Percentiles rank a stretch among this genome's conserved stretches.
phyloP scores from a whole-genome alignment of 1,140 invertebrate genomes.

The Meloidogyne floridensis region DNA sequence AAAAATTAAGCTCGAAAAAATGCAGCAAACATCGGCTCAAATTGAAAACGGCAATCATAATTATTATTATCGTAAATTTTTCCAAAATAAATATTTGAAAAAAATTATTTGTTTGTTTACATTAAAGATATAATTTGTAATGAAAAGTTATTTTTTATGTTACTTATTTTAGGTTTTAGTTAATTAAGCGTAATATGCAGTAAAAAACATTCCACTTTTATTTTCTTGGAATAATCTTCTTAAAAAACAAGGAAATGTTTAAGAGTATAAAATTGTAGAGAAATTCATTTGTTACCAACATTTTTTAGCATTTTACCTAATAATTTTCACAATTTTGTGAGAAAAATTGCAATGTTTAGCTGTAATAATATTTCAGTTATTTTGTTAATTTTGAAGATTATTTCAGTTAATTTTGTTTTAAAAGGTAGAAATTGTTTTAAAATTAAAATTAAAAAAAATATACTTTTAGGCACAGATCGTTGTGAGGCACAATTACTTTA shows the following conservation, averaged over 20 bases:
- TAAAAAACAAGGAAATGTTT: not conserved
- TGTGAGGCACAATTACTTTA: slow-evolving; percentile 4
- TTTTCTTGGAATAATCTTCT: not conserved
- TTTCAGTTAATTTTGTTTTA: not conserved
- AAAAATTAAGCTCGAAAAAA: too few species aligned
- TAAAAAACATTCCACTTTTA: not conserved
- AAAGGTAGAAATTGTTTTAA: not conserved
- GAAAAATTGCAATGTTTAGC: too few species aligned
- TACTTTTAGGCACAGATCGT: not conserved
- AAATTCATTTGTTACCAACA: not conserved
- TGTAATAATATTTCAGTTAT: not conserved
- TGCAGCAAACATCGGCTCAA: too few species aligned
- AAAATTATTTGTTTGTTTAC: not conserved
- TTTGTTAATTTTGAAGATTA: not conserved
- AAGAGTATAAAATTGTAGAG: not conserved
- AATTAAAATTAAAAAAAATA: not conserved
- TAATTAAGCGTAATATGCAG: not conserved
- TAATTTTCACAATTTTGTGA: too few species aligned
- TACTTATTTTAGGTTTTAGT: not conserved
- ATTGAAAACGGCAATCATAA: not conserved
- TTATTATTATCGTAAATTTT: not conserved
- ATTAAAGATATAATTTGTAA: not conserved
- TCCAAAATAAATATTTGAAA: not conserved
- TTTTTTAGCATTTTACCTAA: not conserved
- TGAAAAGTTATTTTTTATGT: too few species aligned